Percentiles rank a stretch among this genome's conserved stretches.
phyloP scores from a whole-genome alignment of 2,797 vertebrate genomes.

The Typhlichthys eigenmanni region DNA sequence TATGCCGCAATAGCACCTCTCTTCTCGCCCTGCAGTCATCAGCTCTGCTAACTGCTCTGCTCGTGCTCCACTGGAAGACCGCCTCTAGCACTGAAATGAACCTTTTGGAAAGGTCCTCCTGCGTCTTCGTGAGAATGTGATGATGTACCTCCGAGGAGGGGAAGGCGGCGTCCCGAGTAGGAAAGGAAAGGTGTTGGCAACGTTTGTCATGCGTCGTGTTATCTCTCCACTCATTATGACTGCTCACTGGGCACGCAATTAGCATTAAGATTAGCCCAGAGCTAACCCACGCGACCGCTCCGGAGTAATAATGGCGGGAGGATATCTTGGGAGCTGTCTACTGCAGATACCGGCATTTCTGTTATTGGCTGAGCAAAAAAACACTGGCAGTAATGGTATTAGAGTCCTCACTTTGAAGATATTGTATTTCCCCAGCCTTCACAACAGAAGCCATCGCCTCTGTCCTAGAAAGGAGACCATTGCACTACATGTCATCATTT shows the following conservation, averaged over 20 bases:
- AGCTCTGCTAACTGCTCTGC: slow-evolving; percentile 1
- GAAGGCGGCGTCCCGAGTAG: slow-evolving; percentile 18
- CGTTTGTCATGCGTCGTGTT: slow-evolving; percentile 34
- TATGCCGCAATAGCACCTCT: slow-evolving; percentile 8
- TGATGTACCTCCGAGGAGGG: slow-evolving; percentile 12
- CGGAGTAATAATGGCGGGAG: slow-evolving; percentile 30
- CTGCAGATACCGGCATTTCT: slow-evolving; percentile 17
- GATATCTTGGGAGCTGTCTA: slow-evolving; percentile 27
- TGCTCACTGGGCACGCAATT: slow-evolving; percentile 38
- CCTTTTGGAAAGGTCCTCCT: slow-evolving; percentile 21
- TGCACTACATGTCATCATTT: slow-evolving; percentile 57
- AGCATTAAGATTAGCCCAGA: slow-evolving; percentile 45
- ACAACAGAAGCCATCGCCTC: slow-evolving; percentile 41
- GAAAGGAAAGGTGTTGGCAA: slow-evolving; percentile 27
- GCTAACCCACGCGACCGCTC: slow-evolving; percentile 23
- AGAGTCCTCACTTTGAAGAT: slow-evolving; percentile 51
- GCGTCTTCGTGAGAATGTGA: slow-evolving; percentile 20
- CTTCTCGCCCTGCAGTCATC: slow-evolving; percentile 25
- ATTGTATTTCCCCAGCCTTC: slow-evolving; percentile 53
- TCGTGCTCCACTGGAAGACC: slow-evolving; percentile 6
- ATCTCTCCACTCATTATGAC: slow-evolving; percentile 37
- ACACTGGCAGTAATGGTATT: slow-evolving; percentile 40
- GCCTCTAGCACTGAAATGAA: slow-evolving; percentile 17
- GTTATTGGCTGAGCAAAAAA: slow-evolving; percentile 37
- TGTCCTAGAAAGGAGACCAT: slow-evolving; percentile 42